Evolutionary conservation across 2,888 invertebrate species (phyloP), one percentile per base, ranked within the genome.

Genomic region (Cylindroiulus punctatus): DNA sequence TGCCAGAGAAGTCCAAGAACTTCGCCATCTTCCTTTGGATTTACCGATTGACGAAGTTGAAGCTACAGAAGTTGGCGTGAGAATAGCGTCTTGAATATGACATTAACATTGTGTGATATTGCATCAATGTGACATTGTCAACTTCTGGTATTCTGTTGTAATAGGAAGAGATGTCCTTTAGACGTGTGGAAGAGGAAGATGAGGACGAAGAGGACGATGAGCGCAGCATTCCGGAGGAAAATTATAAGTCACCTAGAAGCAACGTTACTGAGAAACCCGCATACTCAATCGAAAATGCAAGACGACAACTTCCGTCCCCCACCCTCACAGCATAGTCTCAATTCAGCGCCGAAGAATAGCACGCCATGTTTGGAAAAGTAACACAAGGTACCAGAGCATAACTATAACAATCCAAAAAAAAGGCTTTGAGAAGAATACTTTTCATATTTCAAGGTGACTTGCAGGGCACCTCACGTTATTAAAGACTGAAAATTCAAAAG

Each of bases 11-110:
- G 86, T 86, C 36, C 85, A 81, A 65, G 86, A 86, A 26, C 30
- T 85, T 22, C 81, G 81, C 1, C 19, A 86, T 22, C 32, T 86
- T 7, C 84, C 84, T 12, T 22, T 86, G 19, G 86, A 86, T n/a
- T 85, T 86, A 36, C 86, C 86, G 30, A 85, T 86, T 26, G 86
- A 86, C 42, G 85, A 86, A 85, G 84, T 86, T 36, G 86, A 86
- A 47, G 86, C 86, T 14, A 76, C 81, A n/a, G 86, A 86, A 85
- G 81, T 86, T 81, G 85, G 85, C 19, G 86, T 86, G 85, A 86
- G 84, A n/a, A 12, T n/a, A n/a, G n/a, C 36, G 40, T n/a, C 40
- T 82, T 83, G 30, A 12, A 4, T 8, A 26, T 76, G 19, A 26
- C 19, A 4, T 76, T 8, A 30, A 76, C 5, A 19, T 22, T 12